Conservation (phyloP, 2,113 vertebrate species). For the Canis aureus region DNA sequence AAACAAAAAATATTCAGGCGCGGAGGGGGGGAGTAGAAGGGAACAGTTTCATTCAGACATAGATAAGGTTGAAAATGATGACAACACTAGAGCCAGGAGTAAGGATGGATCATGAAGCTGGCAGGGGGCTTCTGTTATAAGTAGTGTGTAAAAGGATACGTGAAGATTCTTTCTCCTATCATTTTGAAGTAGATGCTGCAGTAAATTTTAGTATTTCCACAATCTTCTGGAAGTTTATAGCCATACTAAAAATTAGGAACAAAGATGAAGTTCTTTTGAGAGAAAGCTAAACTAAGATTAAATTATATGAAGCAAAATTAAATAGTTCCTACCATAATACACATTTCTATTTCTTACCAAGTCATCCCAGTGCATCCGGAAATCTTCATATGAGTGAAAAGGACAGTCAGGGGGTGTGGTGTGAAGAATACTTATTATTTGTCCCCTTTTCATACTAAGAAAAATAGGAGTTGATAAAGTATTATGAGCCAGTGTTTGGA, state of each 20-base stretch:
- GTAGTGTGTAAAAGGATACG: conserved; percentile 90
- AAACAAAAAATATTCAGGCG: background rate
- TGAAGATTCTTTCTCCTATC: conserved; percentile 91
- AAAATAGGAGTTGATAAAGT: conserved; percentile 54
- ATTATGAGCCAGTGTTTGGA: conserved; percentile 31
- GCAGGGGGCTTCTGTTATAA: background rate
- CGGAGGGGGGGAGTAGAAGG: background rate
- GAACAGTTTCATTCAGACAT: background rate
- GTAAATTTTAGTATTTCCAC: conserved; percentile 87
- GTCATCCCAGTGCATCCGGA: conserved; percentile 92
- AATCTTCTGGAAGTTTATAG: conserved; percentile 91
- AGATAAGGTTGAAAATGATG: background rate
- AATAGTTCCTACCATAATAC: background rate
- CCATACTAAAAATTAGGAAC: conserved; percentile 91
- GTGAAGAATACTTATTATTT: conserved; percentile 91
- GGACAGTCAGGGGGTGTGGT: conserved; percentile 89
- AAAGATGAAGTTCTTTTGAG: background rate
- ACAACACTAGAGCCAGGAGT: rapidly evolving
- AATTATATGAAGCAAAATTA: background rate
- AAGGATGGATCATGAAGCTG: background rate
- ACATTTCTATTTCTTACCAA: conserved; percentile 87
- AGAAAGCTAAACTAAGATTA: conserved; percentile 51
- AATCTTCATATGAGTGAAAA: conserved; percentile 90
- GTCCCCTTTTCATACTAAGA: conserved; percentile 95
- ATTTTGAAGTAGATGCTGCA: conserved; percentile 93